These are phyloP conservation scores for Anisognathus igniventris DNA, from an alignment of 2,797 vertebrate species.

Conservation along the genomic window DNA sequence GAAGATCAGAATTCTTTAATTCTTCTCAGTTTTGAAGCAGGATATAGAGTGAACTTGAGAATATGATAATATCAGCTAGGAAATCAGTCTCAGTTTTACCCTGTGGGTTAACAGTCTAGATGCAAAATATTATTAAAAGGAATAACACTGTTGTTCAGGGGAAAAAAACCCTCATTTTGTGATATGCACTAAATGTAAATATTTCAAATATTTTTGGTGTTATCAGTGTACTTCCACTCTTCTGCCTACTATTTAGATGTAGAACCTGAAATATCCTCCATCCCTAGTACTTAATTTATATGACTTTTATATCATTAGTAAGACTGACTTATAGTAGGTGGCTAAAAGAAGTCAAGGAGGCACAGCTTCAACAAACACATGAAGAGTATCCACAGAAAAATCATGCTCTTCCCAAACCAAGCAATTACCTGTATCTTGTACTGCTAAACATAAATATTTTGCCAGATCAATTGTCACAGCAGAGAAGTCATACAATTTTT, in stretches of 20 bases:
- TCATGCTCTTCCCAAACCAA: not conserved
- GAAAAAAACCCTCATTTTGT: not conserved
- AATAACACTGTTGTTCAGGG: not conserved
- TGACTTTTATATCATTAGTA: not conserved
- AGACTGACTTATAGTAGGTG: not conserved
- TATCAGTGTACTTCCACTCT: not conserved
- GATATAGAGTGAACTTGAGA: not conserved
- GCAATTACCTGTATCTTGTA: not conserved
- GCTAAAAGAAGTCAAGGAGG: not conserved
- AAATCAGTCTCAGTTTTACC: not conserved
- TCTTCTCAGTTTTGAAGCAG: conserved; percentile 14
- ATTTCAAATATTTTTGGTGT: not conserved
- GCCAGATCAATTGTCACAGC: not conserved
- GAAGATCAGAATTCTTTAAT: conserved; percentile 9
- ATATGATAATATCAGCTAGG: not conserved
- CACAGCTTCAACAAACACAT: not conserved
- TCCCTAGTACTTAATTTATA: not conserved
- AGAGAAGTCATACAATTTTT: not conserved
- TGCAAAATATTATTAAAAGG: not conserved
- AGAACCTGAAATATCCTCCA: not conserved
- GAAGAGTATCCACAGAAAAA: not conserved
- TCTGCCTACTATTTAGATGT: not conserved
- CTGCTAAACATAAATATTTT: not conserved
- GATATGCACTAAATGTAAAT: not conserved
- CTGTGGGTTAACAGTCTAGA: not conserved